Conservation (phyloP, 2,113 vertebrate genomes). For the Empidonax alnorum region DNA sequence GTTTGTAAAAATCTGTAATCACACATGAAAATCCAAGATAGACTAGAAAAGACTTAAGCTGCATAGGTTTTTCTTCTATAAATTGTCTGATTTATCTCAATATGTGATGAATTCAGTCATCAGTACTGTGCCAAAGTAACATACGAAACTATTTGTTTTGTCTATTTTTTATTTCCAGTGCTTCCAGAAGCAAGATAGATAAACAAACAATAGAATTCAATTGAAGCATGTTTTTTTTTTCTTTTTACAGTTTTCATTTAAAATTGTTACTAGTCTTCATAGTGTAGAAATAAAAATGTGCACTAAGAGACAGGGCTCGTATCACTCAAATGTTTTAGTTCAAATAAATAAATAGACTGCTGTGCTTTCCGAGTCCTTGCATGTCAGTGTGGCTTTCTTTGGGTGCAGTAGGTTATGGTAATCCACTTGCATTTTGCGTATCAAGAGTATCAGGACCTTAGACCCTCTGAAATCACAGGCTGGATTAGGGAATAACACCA, state of each 20-base stretch:
- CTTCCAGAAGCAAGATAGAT: background rate
- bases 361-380: background rate
- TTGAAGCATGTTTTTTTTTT: background rate
- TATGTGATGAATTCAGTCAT: background rate
- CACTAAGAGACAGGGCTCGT: background rate
- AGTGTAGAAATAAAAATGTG: background rate
- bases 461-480: background rate
- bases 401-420: background rate
- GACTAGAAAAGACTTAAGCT: background rate
- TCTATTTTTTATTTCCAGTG: background rate
- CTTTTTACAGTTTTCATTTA: background rate
- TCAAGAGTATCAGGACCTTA: background rate
- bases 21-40: background rate
- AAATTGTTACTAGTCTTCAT: background rate
- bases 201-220: background rate
- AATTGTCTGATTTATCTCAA: background rate
- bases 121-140: background rate
- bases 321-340: background rate
- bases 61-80: background rate
- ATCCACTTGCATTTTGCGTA: background rate
- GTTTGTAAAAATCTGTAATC: slow-evolving; percentile 14
- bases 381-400: background rate
- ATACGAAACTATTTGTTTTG: background rate
- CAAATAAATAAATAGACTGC: background rate
- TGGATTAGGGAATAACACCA: background rate